These are phyloP conservation scores for Moxostoma hubbsi DNA, from an alignment of 2,797 vertebrate genomes.

Conservation along the genomic window DNA sequence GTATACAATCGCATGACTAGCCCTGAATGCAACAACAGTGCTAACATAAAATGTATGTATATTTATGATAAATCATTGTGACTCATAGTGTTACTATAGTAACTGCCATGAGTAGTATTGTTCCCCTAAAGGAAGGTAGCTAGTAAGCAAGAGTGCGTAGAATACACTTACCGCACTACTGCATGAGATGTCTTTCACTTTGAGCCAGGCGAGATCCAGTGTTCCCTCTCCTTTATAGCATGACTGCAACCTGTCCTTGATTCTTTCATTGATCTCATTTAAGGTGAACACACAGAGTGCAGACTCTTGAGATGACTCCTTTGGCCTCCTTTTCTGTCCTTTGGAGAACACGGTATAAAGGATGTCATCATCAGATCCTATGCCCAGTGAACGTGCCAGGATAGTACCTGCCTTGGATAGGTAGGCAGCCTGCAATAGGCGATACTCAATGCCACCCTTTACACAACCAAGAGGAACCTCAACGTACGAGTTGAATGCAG, in stretches of 20 bases:
- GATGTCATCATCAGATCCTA: slow-evolving; percentile 88
- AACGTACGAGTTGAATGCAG: slow-evolving; percentile 96
- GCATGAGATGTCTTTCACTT: slow-evolving; percentile 97
- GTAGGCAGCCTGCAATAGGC: slow-evolving; percentile 95
- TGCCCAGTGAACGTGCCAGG: slow-evolving; percentile 85
- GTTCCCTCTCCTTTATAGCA: slow-evolving; percentile 98
- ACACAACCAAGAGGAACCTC: slow-evolving; percentile 97
- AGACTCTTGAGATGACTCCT: slow-evolving; percentile 90
- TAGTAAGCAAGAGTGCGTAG: slow-evolving; percentile 4
- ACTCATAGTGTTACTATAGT: slow-evolving; percentile 3
- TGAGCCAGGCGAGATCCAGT: slow-evolving; percentile 96
- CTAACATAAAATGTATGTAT: background rate
- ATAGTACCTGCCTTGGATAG: slow-evolving; percentile 92
- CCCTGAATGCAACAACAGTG: background rate
- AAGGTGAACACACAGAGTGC: slow-evolving; percentile 95
- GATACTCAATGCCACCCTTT: slow-evolving; percentile 91
- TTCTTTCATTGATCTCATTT: slow-evolving; percentile 93
- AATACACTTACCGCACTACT: slow-evolving; percentile 92
- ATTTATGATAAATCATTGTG: background rate
- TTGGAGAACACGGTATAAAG: slow-evolving; percentile 96
- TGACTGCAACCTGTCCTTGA: slow-evolving; percentile 95
- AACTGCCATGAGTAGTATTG: background rate
- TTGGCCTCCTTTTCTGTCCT: slow-evolving; percentile 94
- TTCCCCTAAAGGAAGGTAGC: slow-evolving; percentile 1
- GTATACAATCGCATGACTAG: background rate